These are phyloP conservation scores for Macrochelys suwanniensis DNA, from an alignment of 2,797 vertebrate genomes.

Conservation along the genomic window DNA sequence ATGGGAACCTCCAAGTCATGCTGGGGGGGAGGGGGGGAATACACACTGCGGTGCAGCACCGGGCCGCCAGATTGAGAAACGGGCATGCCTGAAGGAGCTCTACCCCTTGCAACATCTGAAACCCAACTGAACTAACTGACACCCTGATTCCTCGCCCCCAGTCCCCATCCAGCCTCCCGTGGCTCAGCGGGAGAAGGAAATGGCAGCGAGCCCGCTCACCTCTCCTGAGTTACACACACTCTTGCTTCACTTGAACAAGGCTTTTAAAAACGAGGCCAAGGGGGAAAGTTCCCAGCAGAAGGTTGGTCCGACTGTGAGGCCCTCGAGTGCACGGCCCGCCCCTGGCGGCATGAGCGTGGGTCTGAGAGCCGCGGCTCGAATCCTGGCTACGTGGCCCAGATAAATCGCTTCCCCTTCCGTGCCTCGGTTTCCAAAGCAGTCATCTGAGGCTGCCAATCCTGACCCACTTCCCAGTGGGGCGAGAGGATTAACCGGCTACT, in stretches of 20 bases:
- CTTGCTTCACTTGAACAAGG: neutral
- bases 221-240: neutral
- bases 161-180: too few species aligned
- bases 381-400: neutral
- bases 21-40: too few species aligned
- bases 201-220: neutral
- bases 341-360: neutral
- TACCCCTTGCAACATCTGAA: neutral
- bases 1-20: neutral
- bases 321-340: neutral
- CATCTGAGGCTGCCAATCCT: slow-evolving; percentile 54
- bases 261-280: neutral
- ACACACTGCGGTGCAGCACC: too few species aligned
- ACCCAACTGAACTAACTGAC: neutral
- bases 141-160: neutral
- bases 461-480: slow-evolving; percentile 67
- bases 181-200: neutral
- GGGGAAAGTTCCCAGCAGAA: neutral
- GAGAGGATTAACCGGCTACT: slow-evolving; percentile 63
- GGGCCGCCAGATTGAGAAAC: neutral
- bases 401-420: neutral
- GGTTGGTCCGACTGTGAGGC: neutral
- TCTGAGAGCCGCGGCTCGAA: neutral
- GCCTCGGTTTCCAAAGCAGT: slow-evolving; percentile 68
- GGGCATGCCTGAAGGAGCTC: neutral